Evolutionary conservation across 1,140 invertebrate genomes (phyloP).

Genomic region (Ooceraea biroi): DNA sequence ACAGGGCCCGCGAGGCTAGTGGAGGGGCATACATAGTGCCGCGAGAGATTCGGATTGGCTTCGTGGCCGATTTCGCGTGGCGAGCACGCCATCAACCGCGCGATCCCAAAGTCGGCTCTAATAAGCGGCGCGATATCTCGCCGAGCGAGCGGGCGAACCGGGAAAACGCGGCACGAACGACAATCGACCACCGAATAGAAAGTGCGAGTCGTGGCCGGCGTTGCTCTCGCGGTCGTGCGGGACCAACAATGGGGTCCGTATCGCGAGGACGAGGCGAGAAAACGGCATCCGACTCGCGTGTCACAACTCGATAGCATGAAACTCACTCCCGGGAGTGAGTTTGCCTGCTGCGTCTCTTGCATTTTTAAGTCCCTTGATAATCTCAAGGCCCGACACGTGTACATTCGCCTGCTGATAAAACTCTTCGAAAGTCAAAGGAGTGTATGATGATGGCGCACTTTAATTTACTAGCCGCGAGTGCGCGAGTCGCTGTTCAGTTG

Average conservation of each 20-base stretch:
- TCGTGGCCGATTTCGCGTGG: constrained; percentile 59
- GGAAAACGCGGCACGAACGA: constrained; percentile 61
- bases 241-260: constrained; percentile 54
- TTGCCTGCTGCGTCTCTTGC: neutral
- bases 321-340: neutral
- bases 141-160: constrained; percentile 48
- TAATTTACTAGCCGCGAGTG: neutral
- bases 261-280: constrained; percentile 46
- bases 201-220: constrained; percentile 60
- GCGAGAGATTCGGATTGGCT: constrained; percentile 57
- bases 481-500: constrained; percentile 12
- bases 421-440: too few species aligned
- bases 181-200: constrained; percentile 62
- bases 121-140: constrained; percentile 49
- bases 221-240: constrained; percentile 30
- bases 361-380: neutral
- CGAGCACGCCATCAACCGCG: constrained; percentile 41
- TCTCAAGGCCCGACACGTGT: too few species aligned
- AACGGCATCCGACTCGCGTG: constrained; percentile 11
- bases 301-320: constrained; percentile 12
- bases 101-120: constrained; percentile 51
- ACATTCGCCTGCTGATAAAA: too few species aligned
- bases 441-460: neutral
- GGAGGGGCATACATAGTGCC: too few species aligned
- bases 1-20: constrained; percentile 42